Percentiles rank a stretch among this genome's conserved stretches.
These are phyloP conservation scores for Thalassarche chlororhynchos DNA, from an alignment of 2,113 vertebrate genomes.

Conservation along the genomic window DNA sequence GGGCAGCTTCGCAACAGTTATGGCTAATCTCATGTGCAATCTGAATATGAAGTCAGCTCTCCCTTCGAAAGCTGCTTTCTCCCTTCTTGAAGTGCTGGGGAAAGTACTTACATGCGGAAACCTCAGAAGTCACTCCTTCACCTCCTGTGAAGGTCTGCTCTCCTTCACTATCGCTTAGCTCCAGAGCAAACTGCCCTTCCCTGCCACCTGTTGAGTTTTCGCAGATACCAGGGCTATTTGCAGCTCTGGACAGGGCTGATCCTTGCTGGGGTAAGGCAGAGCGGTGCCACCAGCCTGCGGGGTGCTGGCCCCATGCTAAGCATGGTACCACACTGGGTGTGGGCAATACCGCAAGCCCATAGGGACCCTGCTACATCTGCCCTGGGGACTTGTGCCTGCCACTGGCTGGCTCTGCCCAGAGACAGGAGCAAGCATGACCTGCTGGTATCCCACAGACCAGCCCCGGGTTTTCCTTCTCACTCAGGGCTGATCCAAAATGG, in stretches of 20 bases:
- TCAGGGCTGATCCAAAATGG: background rate
- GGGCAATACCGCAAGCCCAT: background rate
- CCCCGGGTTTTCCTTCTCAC: background rate
- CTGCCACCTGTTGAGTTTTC: background rate
- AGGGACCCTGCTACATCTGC: background rate
- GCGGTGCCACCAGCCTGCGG: background rate
- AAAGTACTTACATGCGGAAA: background rate
- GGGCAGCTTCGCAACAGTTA: background rate
- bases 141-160: background rate
- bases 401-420: background rate
- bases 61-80: background rate
- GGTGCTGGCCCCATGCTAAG: background rate
- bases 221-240: background rate
- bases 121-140: background rate
- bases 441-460: background rate
- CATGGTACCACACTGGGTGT: rapidly evolving
- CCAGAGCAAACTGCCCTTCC: background rate
- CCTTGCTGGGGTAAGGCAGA: background rate
- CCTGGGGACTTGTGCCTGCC: background rate
- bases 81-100: background rate
- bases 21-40: background rate
- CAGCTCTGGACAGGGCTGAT: background rate
- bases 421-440: background rate
- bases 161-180: background rate
- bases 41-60: background rate